These are phyloP conservation scores for Zosterops japonicus DNA, from an alignment of 2,113 vertebrate genomes.

Conservation along the genomic window DNA sequence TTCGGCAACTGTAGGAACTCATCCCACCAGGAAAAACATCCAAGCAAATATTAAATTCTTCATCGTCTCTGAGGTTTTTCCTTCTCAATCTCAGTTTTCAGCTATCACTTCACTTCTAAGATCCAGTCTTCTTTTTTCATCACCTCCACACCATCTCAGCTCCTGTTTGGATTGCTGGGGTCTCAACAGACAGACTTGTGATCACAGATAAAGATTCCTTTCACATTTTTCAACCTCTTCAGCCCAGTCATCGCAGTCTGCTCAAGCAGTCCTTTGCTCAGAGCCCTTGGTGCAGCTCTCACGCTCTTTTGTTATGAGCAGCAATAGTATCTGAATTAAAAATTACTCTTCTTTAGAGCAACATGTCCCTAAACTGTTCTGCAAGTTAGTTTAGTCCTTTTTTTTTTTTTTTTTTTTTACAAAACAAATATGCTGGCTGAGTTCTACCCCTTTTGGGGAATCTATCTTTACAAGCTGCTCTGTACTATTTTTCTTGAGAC, in stretches of 20 bases:
- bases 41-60: not conserved
- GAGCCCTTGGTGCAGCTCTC: not conserved
- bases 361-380: not conserved
- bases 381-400: not conserved
- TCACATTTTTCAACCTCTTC: not conserved
- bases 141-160: not conserved
- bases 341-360: not conserved
- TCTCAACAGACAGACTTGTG: not conserved
- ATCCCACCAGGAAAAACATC: not conserved
- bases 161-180: not conserved
- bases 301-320: not conserved
- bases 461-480: not conserved
- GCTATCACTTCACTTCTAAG: not conserved
- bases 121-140: not conserved
- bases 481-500: not conserved
- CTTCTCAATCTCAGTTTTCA: not conserved
- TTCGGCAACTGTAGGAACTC: no score
- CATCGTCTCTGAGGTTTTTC: not conserved
- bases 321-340: not conserved
- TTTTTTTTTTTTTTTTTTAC: not conserved
- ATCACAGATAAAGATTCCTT: not conserved
- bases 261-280: not conserved
- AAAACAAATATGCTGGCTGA: not conserved
- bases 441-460: not conserved
- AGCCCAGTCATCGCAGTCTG: not conserved